A percentile compares a stretch with the other conserved stretches of the same genome.
These are phyloP conservation scores for Chascanopsetta lugubris DNA, from an alignment of 2,113 vertebrate species.

Conservation along the genomic window DNA sequence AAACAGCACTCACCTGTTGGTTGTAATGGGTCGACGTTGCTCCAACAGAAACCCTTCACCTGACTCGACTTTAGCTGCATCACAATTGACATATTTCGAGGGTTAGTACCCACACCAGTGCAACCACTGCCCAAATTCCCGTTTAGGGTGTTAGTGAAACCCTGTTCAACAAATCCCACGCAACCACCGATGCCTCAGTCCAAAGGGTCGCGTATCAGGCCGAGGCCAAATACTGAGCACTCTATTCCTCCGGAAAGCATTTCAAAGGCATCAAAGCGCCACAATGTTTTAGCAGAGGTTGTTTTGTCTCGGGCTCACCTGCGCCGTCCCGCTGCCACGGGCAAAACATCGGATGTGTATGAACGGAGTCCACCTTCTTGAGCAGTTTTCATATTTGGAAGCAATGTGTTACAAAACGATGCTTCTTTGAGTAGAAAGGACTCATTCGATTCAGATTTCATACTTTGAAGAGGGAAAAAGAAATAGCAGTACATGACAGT, in stretches of 20 bases:
- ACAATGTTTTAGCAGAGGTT: not conserved
- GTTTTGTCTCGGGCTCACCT: not conserved
- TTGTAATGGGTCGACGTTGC: not conserved
- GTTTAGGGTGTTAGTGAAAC: no score
- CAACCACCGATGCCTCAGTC: not conserved
- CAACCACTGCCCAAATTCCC: not conserved
- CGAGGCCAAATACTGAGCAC: not conserved
- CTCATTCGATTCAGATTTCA: no score
- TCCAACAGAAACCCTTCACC: not conserved
- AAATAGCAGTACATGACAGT: no score
- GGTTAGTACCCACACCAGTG: not conserved
- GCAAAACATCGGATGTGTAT: not conserved
- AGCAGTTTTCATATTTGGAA: no score
- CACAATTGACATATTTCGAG: no score
- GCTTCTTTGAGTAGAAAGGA: no score
- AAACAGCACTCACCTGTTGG: not conserved
- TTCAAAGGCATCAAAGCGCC: not conserved
- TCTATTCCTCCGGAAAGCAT: not conserved
- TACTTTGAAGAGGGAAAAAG: no score
- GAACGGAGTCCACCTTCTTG: not conserved
- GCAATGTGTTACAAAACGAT: no score
- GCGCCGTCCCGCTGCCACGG: not conserved
- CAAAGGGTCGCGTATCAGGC: not conserved
- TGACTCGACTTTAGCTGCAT: not conserved
- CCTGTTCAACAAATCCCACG: not conserved